These are phyloP conservation scores for Gyps fulvus DNA, from an alignment of 2,113 vertebrate species.

Conservation along the genomic window DNA sequence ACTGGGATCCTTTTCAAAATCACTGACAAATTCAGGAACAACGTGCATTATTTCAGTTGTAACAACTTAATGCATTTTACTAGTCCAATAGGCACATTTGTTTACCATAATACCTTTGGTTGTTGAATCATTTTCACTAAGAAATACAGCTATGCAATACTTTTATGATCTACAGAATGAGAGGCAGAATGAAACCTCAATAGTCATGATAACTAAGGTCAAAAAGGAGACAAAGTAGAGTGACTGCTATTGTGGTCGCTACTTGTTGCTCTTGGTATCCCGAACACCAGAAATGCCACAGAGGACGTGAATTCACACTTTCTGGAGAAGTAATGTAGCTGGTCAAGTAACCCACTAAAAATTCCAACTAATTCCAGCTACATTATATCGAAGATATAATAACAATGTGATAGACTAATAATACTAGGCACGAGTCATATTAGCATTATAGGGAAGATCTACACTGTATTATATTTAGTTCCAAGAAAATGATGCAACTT, in stretches of 20 bases:
- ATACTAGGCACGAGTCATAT: neutral
- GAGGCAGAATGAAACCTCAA: neutral
- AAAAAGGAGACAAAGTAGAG: neutral
- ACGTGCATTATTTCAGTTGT: neutral
- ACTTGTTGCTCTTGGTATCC: neutral
- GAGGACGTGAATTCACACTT: neutral
- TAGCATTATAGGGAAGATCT: neutral
- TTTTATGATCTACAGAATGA: neutral
- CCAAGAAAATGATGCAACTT: neutral
- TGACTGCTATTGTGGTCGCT: neutral
- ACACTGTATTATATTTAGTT: neutral
- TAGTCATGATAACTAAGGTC: neutral
- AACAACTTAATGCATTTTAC: neutral
- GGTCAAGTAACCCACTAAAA: neutral
- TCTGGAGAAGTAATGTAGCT: neutral
- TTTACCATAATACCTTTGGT: neutral
- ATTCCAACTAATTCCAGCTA: neutral
- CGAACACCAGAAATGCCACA: neutral
- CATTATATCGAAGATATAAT: neutral
- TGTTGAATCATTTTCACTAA: neutral
- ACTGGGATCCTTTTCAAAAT: neutral
- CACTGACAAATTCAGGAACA: neutral
- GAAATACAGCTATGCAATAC: neutral
- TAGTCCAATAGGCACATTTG: neutral
- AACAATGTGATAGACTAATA: neutral